Conservation (phyloP, 2,113 vertebrate genomes). For the Abramis brama region DNA sequence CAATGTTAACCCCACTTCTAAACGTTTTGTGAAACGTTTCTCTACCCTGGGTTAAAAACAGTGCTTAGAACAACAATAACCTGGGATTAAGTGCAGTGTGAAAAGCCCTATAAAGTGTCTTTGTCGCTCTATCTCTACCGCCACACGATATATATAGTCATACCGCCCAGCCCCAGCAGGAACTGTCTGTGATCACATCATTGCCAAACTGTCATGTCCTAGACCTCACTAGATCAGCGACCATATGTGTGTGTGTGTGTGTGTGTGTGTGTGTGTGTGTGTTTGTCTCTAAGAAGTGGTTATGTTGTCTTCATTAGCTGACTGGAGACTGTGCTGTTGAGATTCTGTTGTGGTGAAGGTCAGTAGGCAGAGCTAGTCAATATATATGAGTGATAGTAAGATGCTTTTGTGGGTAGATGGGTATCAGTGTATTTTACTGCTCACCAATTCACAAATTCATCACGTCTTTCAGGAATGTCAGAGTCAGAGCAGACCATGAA, state of each 20-base stretch:
- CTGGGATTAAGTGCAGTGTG: too few relatives aligned
- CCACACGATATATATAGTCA: background rate
- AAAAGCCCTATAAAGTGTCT: too few relatives aligned
- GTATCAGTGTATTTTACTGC: background rate
- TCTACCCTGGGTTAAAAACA: too few relatives aligned
- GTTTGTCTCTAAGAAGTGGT: conserved; percentile 28
- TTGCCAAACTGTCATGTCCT: conserved; percentile 19
- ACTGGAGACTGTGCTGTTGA: conserved; percentile 20
- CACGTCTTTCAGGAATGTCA: conserved; percentile 85
- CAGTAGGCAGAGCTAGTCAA: conserved; percentile 23
- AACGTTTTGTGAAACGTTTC: too few relatives aligned
- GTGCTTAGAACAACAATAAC: too few relatives aligned
- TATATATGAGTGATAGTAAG: conserved; percentile 2
- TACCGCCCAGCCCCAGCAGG: conserved; percentile 22
- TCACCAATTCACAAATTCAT: conserved; percentile 26
- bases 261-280: conserved; percentile 1
- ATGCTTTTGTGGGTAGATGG: conserved; percentile 23
- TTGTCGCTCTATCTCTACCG: background rate
- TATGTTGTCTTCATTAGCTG: conserved; percentile 18
- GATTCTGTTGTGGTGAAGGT: conserved; percentile 36
- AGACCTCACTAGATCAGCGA: conserved; percentile 18
- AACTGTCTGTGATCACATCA: conserved; percentile 28
- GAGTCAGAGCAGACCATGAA: conserved; percentile 97
- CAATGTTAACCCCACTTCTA: too few relatives aligned
- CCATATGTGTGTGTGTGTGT: background rate